Evolutionary conservation across 1,140 invertebrate genomes (phyloP), one percentile per base, ranked within the genome.

Genomic region (Theocolax elegans): DNA sequence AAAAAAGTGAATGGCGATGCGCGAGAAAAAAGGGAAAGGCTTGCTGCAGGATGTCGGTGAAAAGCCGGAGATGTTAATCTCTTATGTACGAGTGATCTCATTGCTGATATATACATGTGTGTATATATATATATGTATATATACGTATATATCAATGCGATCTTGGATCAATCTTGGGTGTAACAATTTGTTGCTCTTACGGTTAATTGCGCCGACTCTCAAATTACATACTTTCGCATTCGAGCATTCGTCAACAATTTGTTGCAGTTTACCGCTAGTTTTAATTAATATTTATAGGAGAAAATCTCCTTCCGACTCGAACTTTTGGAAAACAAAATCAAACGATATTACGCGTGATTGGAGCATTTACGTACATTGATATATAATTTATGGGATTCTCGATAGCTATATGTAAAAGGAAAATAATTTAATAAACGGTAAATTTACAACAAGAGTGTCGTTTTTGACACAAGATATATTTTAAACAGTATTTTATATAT

Each of bases 1-100:
- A n/a, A 53, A 67, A 62, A 54, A 62, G 44, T 68, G 67, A 69
- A 62, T 27, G 58, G 56, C 21, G 6, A 35, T 8, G 13, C 31
- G 66, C 7, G 42, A 48, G 58, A 46, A 56, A 58, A 29, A 21
- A 59, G 21, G 49, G 31, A 66, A 10, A n/a, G n/a, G n/a, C n/a
- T n/a, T n/a, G n/a, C 21, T 59, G 60, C 66, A 60, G 66, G 56
- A 68, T 62, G 58, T 44, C 38, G 67, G 44, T 44, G 44, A 44
- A 53, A 44, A 49, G 53, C 35, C 19, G 44, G 29, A 62, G 59
- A 70, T 70, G 59, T 44, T 70, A 70, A 70, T 70, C 67, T 70
- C 17, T 12, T 8, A 49, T 17, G 15, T 21, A 19, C 42, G 58
- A 44, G 25, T 54, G 51, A 46, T 38, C 64, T 56, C 40, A 66